A percentile compares a stretch with the other conserved stretches of the same genome.
Evolutionary conservation across 2,797 vertebrate species (phyloP).

Genomic region (Glyptemys insculpta): DNA sequence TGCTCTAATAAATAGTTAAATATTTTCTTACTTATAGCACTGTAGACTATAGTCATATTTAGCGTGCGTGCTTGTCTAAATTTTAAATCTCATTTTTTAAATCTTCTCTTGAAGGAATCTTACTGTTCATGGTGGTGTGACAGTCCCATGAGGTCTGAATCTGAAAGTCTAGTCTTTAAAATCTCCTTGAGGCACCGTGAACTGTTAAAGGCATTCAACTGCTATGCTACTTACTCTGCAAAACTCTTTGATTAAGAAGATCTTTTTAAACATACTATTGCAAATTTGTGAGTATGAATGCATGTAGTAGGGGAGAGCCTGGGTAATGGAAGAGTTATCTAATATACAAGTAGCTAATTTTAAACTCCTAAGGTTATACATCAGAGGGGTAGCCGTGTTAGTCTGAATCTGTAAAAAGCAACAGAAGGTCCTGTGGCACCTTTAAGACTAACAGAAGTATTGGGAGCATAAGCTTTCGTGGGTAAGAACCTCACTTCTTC

Average conservation of each 20-base stretch:
- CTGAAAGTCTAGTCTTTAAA: conserved; percentile 24
- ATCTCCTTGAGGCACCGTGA: not conserved
- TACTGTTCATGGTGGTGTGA: not conserved
- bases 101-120: conserved; percentile 27
- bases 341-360: not conserved
- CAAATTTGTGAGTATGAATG: not conserved
- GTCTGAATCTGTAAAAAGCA: no score
- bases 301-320: not conserved
- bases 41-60: conserved; percentile 1
- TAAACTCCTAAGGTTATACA: not conserved
- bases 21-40: conserved; percentile 63
- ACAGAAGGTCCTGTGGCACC: no score
- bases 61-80: not conserved
- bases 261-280: not conserved
- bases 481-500: no score
- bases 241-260: not conserved
- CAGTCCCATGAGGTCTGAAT: not conserved
- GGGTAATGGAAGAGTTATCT: not conserved
- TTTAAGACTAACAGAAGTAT: no score
- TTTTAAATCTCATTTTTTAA: not conserved
- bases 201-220: conserved; percentile 10
- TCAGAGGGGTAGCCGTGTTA: no score
- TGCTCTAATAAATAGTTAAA: conserved; percentile 37
- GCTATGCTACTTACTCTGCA: not conserved
- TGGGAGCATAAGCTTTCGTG: no score